A percentile compares a stretch with the other conserved stretches of the same genome.
Evolutionary conservation across 2,113 vertebrate species (phyloP).

Genomic region (Syngnathus typhle): DNA sequence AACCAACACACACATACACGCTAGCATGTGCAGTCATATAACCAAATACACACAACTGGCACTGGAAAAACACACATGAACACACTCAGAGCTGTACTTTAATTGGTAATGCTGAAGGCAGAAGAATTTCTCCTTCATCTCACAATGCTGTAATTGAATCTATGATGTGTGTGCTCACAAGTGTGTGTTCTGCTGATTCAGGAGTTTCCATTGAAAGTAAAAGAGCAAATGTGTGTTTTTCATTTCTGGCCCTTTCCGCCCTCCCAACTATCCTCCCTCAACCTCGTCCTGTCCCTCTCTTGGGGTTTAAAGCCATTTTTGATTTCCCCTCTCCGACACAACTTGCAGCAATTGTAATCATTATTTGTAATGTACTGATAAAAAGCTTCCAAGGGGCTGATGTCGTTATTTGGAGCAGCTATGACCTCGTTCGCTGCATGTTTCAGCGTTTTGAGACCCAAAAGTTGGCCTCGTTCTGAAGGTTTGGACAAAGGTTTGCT

Average conservation of each 20-base stretch:
- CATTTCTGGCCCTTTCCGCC: constrained; percentile 40
- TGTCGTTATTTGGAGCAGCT: constrained; percentile 6
- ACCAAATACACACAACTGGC: constrained; percentile 26
- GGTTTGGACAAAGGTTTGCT: not conserved
- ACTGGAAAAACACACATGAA: constrained; percentile 23
- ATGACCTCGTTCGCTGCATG: constrained; percentile 15
- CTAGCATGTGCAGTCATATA: constrained; percentile 30
- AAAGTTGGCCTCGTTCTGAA: constrained; percentile 5
- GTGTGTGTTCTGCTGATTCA: constrained; percentile 60
- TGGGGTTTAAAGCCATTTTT: constrained; percentile 45
- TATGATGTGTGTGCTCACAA: constrained; percentile 38
- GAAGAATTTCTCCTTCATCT: constrained; percentile 71
- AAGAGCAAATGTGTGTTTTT: constrained; percentile 62
- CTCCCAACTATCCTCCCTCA: constrained; percentile 34
- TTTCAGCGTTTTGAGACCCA: constrained; percentile 5
- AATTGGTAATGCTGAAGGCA: constrained; percentile 73
- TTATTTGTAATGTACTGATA: constrained; percentile 34
- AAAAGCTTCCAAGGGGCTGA: constrained; percentile 12
- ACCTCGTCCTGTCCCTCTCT: constrained; percentile 30
- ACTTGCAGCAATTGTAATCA: constrained; percentile 27
- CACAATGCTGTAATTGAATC: constrained; percentile 71
- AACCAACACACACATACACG: constrained; percentile 32
- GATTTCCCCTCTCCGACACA: constrained; percentile 39
- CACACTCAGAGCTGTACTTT: constrained; percentile 51
- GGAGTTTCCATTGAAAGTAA: constrained; percentile 63